phyloP scores from a whole-genome alignment of 2,888 invertebrate genomes.

The Geotrupes spiniger region DNA sequence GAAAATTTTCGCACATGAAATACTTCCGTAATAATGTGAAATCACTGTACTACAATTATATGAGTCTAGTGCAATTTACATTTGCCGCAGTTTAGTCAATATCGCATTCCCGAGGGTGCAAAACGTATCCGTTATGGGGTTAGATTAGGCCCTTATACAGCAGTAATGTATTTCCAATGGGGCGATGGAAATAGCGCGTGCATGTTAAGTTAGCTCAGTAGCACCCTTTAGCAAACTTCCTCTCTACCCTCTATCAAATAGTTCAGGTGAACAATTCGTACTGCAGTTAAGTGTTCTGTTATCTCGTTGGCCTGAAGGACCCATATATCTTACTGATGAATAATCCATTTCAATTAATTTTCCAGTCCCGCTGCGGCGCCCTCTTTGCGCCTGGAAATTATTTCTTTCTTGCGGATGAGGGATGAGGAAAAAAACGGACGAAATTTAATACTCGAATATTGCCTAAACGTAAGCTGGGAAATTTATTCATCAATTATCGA shows the following conservation, averaged over 20 bases:
- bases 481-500: too few species aligned
- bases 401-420: too few species aligned
- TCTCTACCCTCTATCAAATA: conserved; percentile 19
- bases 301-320: not conserved
- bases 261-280: conserved; percentile 26
- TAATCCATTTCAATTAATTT: conserved; percentile 4
- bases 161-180: conserved; percentile 43
- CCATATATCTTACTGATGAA: conserved; percentile 1
- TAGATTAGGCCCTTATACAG: conserved; percentile 36
- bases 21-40: not conserved
- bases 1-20: too few species aligned
- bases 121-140: conserved; percentile 39
- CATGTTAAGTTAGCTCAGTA: conserved; percentile 23
- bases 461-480: too few species aligned
- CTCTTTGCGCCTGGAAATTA: too few species aligned
- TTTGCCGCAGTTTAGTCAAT: conserved; percentile 39
- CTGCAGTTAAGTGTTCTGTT: conserved; percentile 15
- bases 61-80: conserved; percentile 29
- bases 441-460: too few species aligned
- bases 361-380: too few species aligned
- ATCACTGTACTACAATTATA: conserved; percentile 13
- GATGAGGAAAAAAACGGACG: too few species aligned
- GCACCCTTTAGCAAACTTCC: conserved; percentile 22
- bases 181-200: conserved; percentile 29
- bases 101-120: conserved; percentile 36